Evolutionary conservation across 2,888 invertebrate species (phyloP).

Genomic region (Operophtera brumata): DNA sequence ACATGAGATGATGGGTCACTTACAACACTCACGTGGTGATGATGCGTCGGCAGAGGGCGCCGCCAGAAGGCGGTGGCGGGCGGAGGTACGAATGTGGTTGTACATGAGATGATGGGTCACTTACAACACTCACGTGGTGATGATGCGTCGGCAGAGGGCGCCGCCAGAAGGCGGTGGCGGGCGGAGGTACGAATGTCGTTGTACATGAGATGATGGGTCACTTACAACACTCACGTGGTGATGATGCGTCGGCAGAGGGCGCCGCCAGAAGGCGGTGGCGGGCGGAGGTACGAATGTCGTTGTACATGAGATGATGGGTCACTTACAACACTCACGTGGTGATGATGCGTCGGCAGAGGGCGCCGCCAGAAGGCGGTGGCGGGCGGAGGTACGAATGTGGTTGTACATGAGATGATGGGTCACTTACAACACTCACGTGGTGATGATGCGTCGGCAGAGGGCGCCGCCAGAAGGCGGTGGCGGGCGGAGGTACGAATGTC

Average conservation of each 20-base stretch:
- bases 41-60: too few relatives aligned
- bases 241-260: too few relatives aligned
- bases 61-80: too few relatives aligned
- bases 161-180: conserved; percentile 90
- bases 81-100: neutral
- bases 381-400: conserved; percentile 72
- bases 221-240: too few relatives aligned
- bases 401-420: neutral
- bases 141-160: conserved; percentile 83
- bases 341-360: conserved; percentile 82
- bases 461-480: conserved; percentile 88
- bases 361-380: conserved; percentile 88
- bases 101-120: neutral
- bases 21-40: too few relatives aligned
- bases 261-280: too few relatives aligned
- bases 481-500: conserved; percentile 90
- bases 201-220: too few relatives aligned
- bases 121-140: conserved; percentile 52
- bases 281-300: neutral
- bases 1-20: too few relatives aligned
- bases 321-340: conserved; percentile 49
- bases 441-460: conserved; percentile 82
- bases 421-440: conserved; percentile 46
- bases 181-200: too few relatives aligned
- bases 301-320: neutral